phyloP scores from a whole-genome alignment of 2,888 invertebrate species.

The Tiliacea aurago region DNA sequence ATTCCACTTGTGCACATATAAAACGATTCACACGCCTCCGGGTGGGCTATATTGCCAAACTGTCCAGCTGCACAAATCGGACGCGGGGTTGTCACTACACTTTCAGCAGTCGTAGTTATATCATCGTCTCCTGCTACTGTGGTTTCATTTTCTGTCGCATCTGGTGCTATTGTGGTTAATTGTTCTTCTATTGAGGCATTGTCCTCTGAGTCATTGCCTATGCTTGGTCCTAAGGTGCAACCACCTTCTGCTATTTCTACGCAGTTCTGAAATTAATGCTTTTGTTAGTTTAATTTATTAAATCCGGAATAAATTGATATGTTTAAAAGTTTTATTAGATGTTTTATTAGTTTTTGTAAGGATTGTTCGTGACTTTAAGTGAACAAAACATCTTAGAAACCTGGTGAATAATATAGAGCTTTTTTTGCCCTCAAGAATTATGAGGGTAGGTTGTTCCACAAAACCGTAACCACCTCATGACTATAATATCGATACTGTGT shows the following conservation, averaged over 20 bases:
- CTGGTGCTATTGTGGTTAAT: background rate
- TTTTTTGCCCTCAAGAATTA: background rate
- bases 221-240: constrained; percentile 35
- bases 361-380: too few species aligned
- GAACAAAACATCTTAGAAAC: too few species aligned
- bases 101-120: background rate
- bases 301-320: too few species aligned
- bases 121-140: background rate
- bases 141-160: background rate
- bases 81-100: background rate
- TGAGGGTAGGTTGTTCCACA: background rate
- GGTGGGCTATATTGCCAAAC: constrained; percentile 31
- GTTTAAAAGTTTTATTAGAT: too few species aligned
- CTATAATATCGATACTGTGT: background rate
- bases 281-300: background rate
- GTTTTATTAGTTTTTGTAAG: too few species aligned
- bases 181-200: constrained; percentile 1
- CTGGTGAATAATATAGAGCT: too few species aligned
- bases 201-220: background rate
- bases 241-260: constrained; percentile 37
- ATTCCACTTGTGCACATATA: constrained; percentile 36
- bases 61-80: constrained; percentile 11
- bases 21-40: constrained; percentile 24
- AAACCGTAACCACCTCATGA: background rate
- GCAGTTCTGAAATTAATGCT: constrained; percentile 36